Evolutionary conservation across 2,888 invertebrate genomes (phyloP).

Genomic region (Acrocyrtus sp.): DNA sequence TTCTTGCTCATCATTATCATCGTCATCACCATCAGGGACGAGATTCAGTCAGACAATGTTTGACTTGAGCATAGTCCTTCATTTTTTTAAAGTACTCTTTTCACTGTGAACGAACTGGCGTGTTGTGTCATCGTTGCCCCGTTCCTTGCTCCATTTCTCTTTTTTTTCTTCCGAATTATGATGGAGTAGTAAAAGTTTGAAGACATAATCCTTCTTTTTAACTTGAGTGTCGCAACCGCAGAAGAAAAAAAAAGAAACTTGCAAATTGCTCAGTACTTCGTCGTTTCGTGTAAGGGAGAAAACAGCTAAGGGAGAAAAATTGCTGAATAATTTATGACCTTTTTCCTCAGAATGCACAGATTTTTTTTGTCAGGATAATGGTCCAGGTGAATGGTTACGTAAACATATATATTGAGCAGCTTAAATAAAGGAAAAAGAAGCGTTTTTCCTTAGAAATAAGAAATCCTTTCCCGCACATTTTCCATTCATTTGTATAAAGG

Average conservation of each 20-base stretch:
- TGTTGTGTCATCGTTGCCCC: too few species aligned
- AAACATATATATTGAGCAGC: too few species aligned
- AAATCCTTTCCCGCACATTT: too few species aligned
- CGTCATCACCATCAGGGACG: neutral
- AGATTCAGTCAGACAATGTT: neutral
- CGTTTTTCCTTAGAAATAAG: too few species aligned
- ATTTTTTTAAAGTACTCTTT: too few species aligned
- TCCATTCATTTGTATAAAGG: too few species aligned
- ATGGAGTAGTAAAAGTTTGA: constrained; percentile 13
- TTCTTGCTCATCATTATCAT: neutral
- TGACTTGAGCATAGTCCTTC: too few species aligned
- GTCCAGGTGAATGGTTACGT: too few species aligned
- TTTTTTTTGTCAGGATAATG: neutral
- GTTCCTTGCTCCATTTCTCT: constrained; percentile 16
- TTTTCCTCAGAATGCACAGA: too few species aligned
- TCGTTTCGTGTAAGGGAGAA: neutral
- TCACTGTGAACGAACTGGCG: too few species aligned
- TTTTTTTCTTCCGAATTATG: neutral
- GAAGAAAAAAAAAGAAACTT: neutral
- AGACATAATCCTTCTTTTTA: constrained; percentile 6
- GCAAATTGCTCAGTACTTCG: neutral
- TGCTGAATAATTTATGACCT: neutral
- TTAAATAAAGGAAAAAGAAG: too few species aligned
- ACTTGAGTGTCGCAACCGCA: constrained; percentile 2
- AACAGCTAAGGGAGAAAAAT: neutral